phyloP scores from a whole-genome alignment of 2,888 invertebrate species.

The Mimas tiliae region DNA sequence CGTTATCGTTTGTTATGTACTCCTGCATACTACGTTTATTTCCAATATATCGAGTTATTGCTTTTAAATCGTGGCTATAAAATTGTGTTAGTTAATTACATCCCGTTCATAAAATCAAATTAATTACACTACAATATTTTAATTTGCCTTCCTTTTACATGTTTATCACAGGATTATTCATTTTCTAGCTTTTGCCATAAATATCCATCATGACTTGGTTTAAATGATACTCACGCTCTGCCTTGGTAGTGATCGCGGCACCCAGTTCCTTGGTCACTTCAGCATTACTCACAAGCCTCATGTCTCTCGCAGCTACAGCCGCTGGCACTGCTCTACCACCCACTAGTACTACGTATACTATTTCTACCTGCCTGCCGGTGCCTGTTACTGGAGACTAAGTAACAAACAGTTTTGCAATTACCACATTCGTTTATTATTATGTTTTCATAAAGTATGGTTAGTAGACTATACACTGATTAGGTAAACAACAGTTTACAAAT shows the following conservation, averaged over 20 bases:
- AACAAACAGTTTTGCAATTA: background rate
- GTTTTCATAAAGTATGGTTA: background rate
- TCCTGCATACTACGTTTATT: no score
- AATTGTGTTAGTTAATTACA: no score
- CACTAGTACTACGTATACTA: constrained; percentile 92
- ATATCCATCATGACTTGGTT: background rate
- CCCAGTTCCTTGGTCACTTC: constrained; percentile 91
- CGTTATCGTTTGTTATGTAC: no score
- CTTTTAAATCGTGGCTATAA: no score
- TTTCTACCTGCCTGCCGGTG: constrained; percentile 85
- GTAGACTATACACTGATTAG: no score
- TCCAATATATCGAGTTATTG: no score
- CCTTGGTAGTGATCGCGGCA: constrained; percentile 91
- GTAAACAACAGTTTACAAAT: background rate
- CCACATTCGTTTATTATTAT: background rate
- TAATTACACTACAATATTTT: no score
- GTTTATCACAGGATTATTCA: no score
- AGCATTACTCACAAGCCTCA: constrained; percentile 90
- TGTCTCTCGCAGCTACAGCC: constrained; percentile 91
- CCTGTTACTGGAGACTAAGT: constrained; percentile 78
- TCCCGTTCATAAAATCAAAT: no score
- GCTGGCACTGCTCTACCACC: constrained; percentile 92
- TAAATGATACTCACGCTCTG: constrained; percentile 89
- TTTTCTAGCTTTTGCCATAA: no score
- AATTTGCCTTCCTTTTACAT: no score